These are phyloP conservation scores for Peromyscus leucopus DNA, from an alignment of 2,113 vertebrate genomes.

Conservation along the genomic window DNA sequence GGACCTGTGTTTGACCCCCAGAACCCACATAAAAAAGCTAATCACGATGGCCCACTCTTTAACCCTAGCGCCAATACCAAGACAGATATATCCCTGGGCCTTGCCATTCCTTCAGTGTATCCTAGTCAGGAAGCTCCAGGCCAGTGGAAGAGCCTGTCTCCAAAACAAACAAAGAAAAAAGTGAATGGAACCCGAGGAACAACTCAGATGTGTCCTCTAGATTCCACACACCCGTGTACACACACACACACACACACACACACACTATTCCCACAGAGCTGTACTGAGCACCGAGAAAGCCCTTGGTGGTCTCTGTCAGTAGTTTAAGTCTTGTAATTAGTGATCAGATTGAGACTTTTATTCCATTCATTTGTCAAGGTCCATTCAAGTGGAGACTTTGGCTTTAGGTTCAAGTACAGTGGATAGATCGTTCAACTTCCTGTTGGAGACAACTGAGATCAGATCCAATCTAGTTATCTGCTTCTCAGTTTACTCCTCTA, in stretches of 20 bases:
- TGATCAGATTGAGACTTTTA: constrained; percentile 61
- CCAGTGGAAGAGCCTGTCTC: not conserved
- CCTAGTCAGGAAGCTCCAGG: not conserved
- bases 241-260: not conserved
- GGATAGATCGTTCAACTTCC: not conserved
- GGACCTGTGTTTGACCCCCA: not conserved
- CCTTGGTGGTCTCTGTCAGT: constrained; percentile 65
- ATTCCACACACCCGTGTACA: not conserved
- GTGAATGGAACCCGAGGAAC: too few relatives aligned
- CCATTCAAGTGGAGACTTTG: constrained; percentile 51
- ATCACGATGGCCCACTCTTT: not conserved
- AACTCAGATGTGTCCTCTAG: not conserved
- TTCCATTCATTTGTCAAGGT: constrained; percentile 30
- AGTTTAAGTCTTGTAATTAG: constrained; percentile 71
- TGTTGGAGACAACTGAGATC: not conserved
- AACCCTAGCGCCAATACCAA: not conserved
- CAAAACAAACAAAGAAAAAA: not conserved
- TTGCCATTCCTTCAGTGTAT: not conserved
- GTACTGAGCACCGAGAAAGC: constrained; percentile 69
- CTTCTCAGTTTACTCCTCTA: not conserved
- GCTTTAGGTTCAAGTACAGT: not conserved
- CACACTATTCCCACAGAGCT: constrained; percentile 77
- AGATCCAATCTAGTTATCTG: not conserved
- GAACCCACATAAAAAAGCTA: not conserved
- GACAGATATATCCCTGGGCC: not conserved